These are phyloP conservation scores for Pyrrhosoma nymphula DNA, from an alignment of 2,888 invertebrate species.

Conservation along the genomic window DNA sequence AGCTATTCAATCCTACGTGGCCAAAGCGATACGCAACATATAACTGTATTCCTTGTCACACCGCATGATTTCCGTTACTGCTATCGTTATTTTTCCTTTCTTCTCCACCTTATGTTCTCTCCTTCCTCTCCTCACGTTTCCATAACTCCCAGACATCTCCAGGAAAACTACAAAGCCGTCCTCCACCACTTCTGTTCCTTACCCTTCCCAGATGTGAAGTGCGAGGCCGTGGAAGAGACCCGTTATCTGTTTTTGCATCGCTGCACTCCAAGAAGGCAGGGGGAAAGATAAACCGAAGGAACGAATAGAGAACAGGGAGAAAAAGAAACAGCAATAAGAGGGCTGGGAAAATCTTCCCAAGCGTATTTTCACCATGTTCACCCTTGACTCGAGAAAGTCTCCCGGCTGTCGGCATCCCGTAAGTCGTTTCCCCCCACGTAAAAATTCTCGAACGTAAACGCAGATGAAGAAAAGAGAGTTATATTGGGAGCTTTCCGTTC, in stretches of 20 bases:
- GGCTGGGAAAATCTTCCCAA: neutral
- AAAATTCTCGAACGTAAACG: neutral
- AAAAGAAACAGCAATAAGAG: neutral
- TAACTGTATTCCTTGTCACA: no score
- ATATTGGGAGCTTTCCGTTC: no score
- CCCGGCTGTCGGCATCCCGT: neutral
- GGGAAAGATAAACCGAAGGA: neutral
- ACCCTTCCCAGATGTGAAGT: neutral
- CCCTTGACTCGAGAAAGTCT: neutral
- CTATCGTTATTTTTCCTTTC: no score
- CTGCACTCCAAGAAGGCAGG: neutral
- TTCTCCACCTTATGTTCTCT: neutral
- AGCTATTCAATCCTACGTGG: no score
- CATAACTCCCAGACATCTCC: neutral
- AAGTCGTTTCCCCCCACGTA: neutral
- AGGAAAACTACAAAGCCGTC: neutral
- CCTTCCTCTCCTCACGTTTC: neutral
- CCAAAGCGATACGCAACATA: no score
- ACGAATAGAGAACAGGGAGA: neutral
- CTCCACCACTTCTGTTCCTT: neutral
- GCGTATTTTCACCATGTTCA: neutral
- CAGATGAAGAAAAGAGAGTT: neutral
- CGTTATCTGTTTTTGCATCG: slow-evolving; percentile 26
- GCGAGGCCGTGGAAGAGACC: neutral
- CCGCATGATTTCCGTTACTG: no score